Evolutionary conservation across 2,888 invertebrate species (phyloP), one percentile per base, ranked within the genome.

Genomic region (Sinopyrophorus schimmeli): DNA sequence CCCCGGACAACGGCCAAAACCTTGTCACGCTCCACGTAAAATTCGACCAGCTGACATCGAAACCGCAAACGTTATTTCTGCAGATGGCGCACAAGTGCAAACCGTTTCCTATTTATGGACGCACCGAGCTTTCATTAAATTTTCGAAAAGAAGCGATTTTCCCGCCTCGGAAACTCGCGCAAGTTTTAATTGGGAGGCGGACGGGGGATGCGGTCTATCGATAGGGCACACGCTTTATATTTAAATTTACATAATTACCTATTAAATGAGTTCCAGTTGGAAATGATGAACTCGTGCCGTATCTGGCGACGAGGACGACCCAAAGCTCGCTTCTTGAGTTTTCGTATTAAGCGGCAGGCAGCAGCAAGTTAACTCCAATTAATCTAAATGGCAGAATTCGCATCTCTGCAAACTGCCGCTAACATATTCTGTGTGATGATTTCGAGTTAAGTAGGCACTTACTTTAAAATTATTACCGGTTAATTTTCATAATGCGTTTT

Each of bases 161-260:
- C n/a, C n/a, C n/a, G n/a, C n/a, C n/a, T n/a, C n/a, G n/a, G n/a
- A 39, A 17, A 26, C 9, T 12, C 7, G 23, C 21, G 24, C 21
- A 31, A 46, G 9, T 11, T 37, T 37, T 43, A 35, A 43, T 49
- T 42, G 10, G 24, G 3, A 31, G n/a, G n/a, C n/a, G n/a, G n/a
- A n/a, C n/a, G n/a, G n/a, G n/a, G n/a, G n/a, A n/a, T n/a, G n/a
- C n/a, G n/a, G n/a, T n/a, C n/a, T n/a, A n/a, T n/a, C n/a, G n/a
- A n/a, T n/a, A 31, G 35, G 10, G 5, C 16, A 16, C 16, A 14
- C 23, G 15, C 50, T 40, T 49, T 51, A 48, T 50, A 48, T 42
- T 57, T 47, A 50, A 56, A 63, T 64, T 64, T 63, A 48, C 64
- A 64, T 64, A 64, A 63, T 62, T 63, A 61, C 59, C 57, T 56